Evolutionary conservation across 2,113 vertebrate genomes (phyloP), one percentile per base, ranked within the genome.

Genomic region (Gallinago jamesoni): DNA sequence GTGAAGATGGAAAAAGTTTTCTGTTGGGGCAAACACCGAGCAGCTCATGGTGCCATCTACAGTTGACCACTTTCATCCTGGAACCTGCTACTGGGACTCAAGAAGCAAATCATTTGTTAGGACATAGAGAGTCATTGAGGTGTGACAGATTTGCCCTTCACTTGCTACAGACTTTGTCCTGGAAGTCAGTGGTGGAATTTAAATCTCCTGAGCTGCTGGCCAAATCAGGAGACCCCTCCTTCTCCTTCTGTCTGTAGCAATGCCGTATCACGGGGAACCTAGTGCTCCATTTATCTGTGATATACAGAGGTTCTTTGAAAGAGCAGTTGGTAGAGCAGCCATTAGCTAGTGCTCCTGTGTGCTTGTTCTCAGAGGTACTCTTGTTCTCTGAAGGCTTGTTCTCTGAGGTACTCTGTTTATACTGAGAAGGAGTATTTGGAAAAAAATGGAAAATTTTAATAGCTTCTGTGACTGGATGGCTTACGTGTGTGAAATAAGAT

Each of bases 81-180:
- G 52, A 91, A n/a, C 9, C 21, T 92, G 8, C 23, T 16, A 9
- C 21, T 45, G 48, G 14, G 13, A 55, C 33, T 93, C 28, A 48
- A 39, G 45, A 28, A 79, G 35, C 4, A 70, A 79, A 50, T 3
- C 8, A 9, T 83, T 63, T 48, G 11, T 50, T 50, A 31, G 20
- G 33, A 17, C 21, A 8, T 2, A 53, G 45, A 15, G 27, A 16
- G 35, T 39, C 13, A 63, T 3, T 13, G 52, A 10, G 24, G 4
- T 4, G 1, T 3, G 7, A 27, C 1, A 5, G 22, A 23, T 67
- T 24, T 59, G n/a, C n/a, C n/a, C 31, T 75, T 70, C 1, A 0
- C 0, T 4, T 59, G n/a, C 20, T 12, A 14, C 6, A 45, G n/a
- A 45, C 11, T 70, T 75, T 18, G 3, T n/a, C n/a, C 12, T 43